These are phyloP conservation scores for Marisa cornuarietis DNA, from an alignment of 1,140 invertebrate genomes.

Conservation along the genomic window DNA sequence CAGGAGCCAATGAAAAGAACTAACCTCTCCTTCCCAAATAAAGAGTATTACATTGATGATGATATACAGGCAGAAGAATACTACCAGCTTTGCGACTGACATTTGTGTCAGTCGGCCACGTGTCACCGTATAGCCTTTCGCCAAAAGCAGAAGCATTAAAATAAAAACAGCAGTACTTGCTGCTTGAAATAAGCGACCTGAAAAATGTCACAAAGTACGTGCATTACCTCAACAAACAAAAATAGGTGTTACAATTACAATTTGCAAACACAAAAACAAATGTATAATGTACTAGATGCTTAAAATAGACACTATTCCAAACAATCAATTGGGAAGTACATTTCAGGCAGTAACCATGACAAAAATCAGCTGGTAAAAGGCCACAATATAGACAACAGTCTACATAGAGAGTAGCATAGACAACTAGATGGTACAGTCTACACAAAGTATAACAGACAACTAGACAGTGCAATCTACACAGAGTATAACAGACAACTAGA, in stretches of 20 bases:
- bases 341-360: too few species aligned
- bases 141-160: slow-evolving; percentile 81
- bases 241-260: slow-evolving; percentile 20
- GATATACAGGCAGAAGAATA: slow-evolving; percentile 82
- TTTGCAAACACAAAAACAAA: slow-evolving; percentile 2
- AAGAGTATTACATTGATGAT: slow-evolving; percentile 79
- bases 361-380: too few species aligned
- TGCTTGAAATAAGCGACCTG: slow-evolving; percentile 79
- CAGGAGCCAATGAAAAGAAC: slow-evolving; percentile 12
- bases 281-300: neutral
- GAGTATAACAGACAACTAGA: too few species aligned
- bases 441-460: too few species aligned
- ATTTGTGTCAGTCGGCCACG: slow-evolving; percentile 77
- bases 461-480: too few species aligned
- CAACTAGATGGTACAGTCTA: too few species aligned
- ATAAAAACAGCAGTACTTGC: slow-evolving; percentile 77
- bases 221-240: neutral
- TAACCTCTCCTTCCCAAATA: slow-evolving; percentile 72
- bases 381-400: too few species aligned
- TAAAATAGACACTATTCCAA: too few species aligned
- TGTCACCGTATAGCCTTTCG: slow-evolving; percentile 91
- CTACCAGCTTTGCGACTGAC: slow-evolving; percentile 78
- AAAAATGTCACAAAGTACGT: slow-evolving; percentile 49
- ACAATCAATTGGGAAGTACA: too few species aligned
- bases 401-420: too few species aligned